A percentile compares a stretch with the other conserved stretches of the same genome.
Conservation (phyloP, 2,888 invertebrate genomes). For the Leptopilina myrica region DNA sequence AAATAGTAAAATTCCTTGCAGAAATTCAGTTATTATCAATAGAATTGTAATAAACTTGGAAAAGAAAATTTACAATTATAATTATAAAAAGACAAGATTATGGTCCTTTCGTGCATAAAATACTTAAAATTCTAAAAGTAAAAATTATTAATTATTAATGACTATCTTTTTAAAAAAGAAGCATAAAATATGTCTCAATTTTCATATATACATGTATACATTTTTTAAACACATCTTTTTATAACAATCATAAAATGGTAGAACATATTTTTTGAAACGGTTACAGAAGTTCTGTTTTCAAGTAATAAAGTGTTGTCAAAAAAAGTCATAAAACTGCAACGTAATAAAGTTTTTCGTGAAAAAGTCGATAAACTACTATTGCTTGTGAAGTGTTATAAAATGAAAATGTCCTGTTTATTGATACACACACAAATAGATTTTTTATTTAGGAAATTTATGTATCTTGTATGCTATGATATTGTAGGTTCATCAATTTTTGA, state of each 20-base stretch:
- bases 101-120: too few species aligned
- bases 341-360: slow-evolving; percentile 1
- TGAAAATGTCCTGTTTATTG: slow-evolving; percentile 1
- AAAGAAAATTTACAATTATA: too few species aligned
- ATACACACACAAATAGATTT: background rate
- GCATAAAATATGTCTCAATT: too few species aligned
- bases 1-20: too few species aligned
- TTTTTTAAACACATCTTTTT: background rate
- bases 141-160: too few species aligned
- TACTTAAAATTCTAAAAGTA: too few species aligned
- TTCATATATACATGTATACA: too few species aligned
- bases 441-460: background rate
- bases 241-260: background rate
- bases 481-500: slow-evolving; percentile 4
- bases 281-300: background rate
- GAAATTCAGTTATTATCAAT: too few species aligned
- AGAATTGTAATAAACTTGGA: too few species aligned
- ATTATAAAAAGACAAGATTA: too few species aligned
- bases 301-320: background rate
- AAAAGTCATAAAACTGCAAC: slow-evolving; percentile 2
- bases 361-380: slow-evolving; percentile 8
- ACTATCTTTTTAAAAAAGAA: too few species aligned
- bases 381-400: slow-evolving; percentile 2
- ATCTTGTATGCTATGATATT: background rate
- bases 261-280: background rate